Evolutionary conservation across 2,113 vertebrate genomes (phyloP), one percentile per base, ranked within the genome.

Genomic region (Haemorhous mexicanus): DNA sequence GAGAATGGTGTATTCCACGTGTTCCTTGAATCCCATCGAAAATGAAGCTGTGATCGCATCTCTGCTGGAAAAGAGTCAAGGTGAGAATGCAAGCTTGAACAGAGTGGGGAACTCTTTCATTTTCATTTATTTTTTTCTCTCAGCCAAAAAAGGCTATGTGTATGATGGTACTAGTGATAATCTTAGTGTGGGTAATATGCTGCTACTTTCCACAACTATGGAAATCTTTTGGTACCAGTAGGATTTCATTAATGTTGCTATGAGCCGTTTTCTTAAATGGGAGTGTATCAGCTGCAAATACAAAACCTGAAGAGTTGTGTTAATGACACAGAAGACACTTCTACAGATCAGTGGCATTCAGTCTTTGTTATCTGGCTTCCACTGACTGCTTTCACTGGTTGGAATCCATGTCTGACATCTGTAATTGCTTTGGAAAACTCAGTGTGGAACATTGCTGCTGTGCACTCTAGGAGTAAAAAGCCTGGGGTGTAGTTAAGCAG

Each of bases 1-100:
- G 11, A 98, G 99, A 89, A 99, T 99, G 99, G 99, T 99, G 7
- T 99, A 99, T 88, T 99, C 99, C 53, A 99, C 99, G 0, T 99
- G 99, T 64, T 99, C 99, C 0, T 97, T 99, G 90, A 99, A 99
- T 97, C 99, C 99, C 26, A 85, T 99, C 0, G 99, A 99, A 95
- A 99, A 99, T n/a, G 99, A 99, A 96, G 99, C 99, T 1, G 98
- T 99, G 67, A 99, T 99, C 0, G 98, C 98, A 0, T 97, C 99
- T 24, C 97, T 99, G 74, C 98, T 99, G 97, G 99, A 99, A 63
- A 99, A 99, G 93, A 99, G 99, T 86, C 99, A 99, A 98, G 99
- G 99, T 99, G 73, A 86, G 96, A 50, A 32, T 4, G 30, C 3
- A 4, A 37, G 10, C 50, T 55, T 67, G 52, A 85, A 33, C 1